These are phyloP conservation scores for Epinephelus moara DNA, from an alignment of 2,113 vertebrate species.

Conservation along the genomic window DNA sequence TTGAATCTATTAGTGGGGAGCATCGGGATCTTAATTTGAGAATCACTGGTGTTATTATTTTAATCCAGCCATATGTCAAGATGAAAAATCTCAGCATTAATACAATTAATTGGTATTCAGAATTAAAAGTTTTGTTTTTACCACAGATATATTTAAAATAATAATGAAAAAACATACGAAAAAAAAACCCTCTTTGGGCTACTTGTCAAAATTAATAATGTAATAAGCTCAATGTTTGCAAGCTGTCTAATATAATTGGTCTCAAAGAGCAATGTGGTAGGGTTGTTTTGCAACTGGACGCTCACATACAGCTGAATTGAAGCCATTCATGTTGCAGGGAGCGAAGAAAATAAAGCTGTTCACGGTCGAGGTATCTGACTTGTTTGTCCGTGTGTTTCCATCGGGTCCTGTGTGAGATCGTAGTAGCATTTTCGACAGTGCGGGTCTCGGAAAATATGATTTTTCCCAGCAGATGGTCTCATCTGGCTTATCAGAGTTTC, in stretches of 20 bases:
- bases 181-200: conserved; percentile 4
- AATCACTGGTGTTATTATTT: conserved; percentile 52
- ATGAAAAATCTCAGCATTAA: conserved; percentile 55
- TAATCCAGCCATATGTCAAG: conserved; percentile 43
- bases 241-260: conserved; percentile 51
- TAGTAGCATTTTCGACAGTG: conserved; percentile 44
- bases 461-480: conserved; percentile 66
- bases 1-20: conserved; percentile 48
- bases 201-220: conserved; percentile 42
- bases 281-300: conserved; percentile 5
- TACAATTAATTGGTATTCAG: conserved; percentile 46
- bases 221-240: conserved; percentile 37
- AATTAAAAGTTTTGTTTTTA: conserved; percentile 19
- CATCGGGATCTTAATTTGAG: conserved; percentile 40
- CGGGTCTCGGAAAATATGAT: conserved; percentile 53
- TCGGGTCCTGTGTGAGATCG: conserved; percentile 36
- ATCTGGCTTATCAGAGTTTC: conserved; percentile 53
- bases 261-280: conserved; percentile 39
- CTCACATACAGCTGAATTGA: not conserved
- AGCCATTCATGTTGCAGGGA: conserved; percentile 2
- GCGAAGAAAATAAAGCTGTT: conserved; percentile 34
- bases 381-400: conserved; percentile 41
- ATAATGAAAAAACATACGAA: not conserved
- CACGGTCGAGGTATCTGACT: not conserved
- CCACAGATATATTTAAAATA: not conserved